A percentile compares a stretch with the other conserved stretches of the same genome.
Evolutionary conservation across 2,113 vertebrate species (phyloP).

Genomic region (Verasper variegatus): DNA sequence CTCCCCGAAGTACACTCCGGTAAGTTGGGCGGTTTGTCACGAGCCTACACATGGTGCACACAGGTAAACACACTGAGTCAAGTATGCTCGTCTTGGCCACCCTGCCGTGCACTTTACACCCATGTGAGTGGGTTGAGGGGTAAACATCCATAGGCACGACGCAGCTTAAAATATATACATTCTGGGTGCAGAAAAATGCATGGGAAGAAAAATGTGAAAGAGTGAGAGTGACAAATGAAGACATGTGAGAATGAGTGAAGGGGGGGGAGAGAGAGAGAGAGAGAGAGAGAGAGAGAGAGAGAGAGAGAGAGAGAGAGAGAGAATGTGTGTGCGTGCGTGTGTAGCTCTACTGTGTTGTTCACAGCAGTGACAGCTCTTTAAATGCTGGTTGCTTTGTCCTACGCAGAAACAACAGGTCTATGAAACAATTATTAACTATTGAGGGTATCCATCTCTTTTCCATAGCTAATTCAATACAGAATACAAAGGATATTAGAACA

Average conservation of each 20-base stretch:
- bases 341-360: no score
- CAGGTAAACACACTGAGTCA: conserved; percentile 69
- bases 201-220: neutral
- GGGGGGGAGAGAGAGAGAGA: neutral
- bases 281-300: neutral
- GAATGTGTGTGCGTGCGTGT: no score
- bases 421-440: no score
- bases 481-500: no score
- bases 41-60: conserved; percentile 56
- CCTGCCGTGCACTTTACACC: neutral
- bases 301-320: neutral
- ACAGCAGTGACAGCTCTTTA: no score
- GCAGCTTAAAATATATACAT: conserved; percentile 27
- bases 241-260: conserved; percentile 19
- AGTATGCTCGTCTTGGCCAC: conserved; percentile 5
- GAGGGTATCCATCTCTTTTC: no score
- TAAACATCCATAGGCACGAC: conserved; percentile 10
- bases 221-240: neutral
- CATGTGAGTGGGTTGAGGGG: conserved; percentile 13
- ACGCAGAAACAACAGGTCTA: no score
- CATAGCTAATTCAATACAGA: no score
- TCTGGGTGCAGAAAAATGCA: neutral
- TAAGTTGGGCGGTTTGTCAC: conserved; percentile 67
- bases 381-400: no score
- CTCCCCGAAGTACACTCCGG: conserved; percentile 65